Evolutionary conservation across 92 coral and sea anemone species (phyloP), one percentile per base, ranked within the genome.

Genomic region (Zoanthus sansibaricus): DNA sequence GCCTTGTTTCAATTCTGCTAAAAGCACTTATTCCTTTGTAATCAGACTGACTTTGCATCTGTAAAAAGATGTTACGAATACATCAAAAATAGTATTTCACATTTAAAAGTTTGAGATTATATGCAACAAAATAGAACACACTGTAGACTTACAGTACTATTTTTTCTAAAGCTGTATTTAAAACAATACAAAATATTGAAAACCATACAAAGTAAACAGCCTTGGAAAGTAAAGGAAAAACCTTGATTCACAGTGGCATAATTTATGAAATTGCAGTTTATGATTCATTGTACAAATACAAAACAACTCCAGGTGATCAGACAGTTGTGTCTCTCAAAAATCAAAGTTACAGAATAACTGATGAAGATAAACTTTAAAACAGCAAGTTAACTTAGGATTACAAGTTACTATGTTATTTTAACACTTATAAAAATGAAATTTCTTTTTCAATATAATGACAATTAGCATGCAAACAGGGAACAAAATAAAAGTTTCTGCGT

Each of bases 1-100:
- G 89, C 79, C 95, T 94, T 31, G 93, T 93, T 87, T 94, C 98
- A 9, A 94, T 93, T 74, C 84, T 91, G 47, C 88, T 91, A 71
- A 94, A 91, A 70, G 94, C 93, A 73, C 96, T 91, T 16, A 94
- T 94, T 75, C 98, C 92, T 49, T 11, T 11, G 7, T 7, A 49
- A 3, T 49, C 55, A 49, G 55, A 25, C 42, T 92, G 94, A 45
- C 73, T 70, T 42, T 93, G 89, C 98, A 94, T 88, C 73, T 84
- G 88, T 6, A 72, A 75, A 18, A 61, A 71, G 55, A 37, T 1
- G 3, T 3, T 49, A 49, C 1, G 12, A 49, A 49, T 37, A 37
- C 42, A 37, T 37, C 42, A 37, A 37, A 37, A 37, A 37, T 37
- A 2, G 4, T 37, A 49, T 0, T 49, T 49, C 0, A 3, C 7